A percentile compares a stretch with the other conserved stretches of the same genome.
Evolutionary conservation across 2,888 invertebrate species (phyloP).

Genomic region (Chymomyza amoena): DNA sequence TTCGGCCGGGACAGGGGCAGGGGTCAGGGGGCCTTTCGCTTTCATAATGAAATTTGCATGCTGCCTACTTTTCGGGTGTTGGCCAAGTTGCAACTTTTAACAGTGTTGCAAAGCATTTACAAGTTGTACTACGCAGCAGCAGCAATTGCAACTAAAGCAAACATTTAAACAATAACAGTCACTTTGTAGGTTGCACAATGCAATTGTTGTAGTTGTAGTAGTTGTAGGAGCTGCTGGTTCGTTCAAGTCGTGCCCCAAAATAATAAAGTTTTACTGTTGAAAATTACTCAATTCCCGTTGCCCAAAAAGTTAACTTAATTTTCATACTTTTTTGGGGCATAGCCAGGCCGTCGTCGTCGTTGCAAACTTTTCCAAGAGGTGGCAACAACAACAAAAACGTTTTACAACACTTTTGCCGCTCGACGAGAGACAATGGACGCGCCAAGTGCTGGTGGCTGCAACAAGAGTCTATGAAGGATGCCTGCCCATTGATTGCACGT

Average conservation of each 20-base stretch:
- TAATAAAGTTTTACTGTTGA: slow-evolving; percentile 72
- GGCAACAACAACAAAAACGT: slow-evolving; percentile 46
- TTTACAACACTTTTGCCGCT: slow-evolving; percentile 58
- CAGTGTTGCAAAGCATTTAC: slow-evolving; percentile 39
- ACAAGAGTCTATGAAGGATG: neutral
- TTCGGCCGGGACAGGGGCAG: neutral
- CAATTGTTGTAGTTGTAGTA: slow-evolving; percentile 54
- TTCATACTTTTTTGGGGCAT: slow-evolving; percentile 62
- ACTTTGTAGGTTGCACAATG: slow-evolving; percentile 59
- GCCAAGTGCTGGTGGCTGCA: neutral
- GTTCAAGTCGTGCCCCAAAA: slow-evolving; percentile 42
- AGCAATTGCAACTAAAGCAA: slow-evolving; percentile 45
- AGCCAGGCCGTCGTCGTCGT: neutral
- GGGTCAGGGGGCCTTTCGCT: slow-evolving; percentile 27
- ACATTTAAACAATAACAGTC: slow-evolving; percentile 66
- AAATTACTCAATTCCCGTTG: slow-evolving; percentile 71
- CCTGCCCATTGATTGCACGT: slow-evolving; percentile 59
- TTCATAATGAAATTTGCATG: slow-evolving; percentile 50
- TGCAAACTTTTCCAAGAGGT: slow-evolving; percentile 56
- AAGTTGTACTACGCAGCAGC: slow-evolving; percentile 22
- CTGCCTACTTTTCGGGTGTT: slow-evolving; percentile 37
- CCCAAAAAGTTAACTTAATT: slow-evolving; percentile 69
- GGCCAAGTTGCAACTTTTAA: neutral
- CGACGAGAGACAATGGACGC: slow-evolving; percentile 31
- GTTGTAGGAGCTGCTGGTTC: slow-evolving; percentile 18